phyloP scores from a whole-genome alignment of 2,888 invertebrate species.

The Lasioglossum malachurum region DNA sequence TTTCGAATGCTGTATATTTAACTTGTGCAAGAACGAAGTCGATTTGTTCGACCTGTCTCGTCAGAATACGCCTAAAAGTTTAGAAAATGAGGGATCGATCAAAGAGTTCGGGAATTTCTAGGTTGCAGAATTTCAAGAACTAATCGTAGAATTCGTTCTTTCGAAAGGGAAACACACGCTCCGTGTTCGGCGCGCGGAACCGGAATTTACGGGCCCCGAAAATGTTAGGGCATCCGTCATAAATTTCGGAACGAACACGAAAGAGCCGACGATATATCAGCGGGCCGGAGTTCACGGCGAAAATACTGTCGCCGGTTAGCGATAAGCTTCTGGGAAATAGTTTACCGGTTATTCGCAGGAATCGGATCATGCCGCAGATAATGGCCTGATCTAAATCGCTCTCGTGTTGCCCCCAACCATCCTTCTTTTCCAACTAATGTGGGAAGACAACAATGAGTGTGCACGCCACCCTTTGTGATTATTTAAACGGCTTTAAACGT shows the following conservation, averaged over 20 bases:
- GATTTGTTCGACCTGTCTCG: too few species aligned
- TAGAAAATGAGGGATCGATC: not conserved
- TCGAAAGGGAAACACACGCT: slow-evolving; percentile 42
- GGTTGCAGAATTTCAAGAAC: slow-evolving; percentile 26
- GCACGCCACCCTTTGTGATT: not conserved
- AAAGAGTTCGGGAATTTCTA: not conserved
- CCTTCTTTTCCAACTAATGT: not conserved
- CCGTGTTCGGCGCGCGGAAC: slow-evolving; percentile 13
- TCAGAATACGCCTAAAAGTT: too few species aligned
- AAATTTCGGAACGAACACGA: slow-evolving; percentile 53
- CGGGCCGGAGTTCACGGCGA: slow-evolving; percentile 21
- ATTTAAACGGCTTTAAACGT: not conserved
- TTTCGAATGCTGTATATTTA: too few species aligned
- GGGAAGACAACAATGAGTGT: not conserved
- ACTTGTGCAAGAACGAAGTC: too few species aligned
- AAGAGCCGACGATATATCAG: slow-evolving; percentile 51
- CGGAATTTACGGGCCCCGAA: slow-evolving; percentile 49
- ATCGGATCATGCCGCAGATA: slow-evolving; percentile 18
- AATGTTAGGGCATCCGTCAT: slow-evolving; percentile 55
- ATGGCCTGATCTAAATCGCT: not conserved
- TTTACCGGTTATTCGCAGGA: slow-evolving; percentile 16
- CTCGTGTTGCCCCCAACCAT: not conserved
- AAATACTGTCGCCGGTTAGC: slow-evolving; percentile 45
- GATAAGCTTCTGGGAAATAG: slow-evolving; percentile 41
- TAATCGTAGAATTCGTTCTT: slow-evolving; percentile 41